A percentile compares a stretch with the other conserved stretches of the same genome.
Evolutionary conservation across 2,113 vertebrate genomes (phyloP).

Genomic region (Oceanites oceanicus): DNA sequence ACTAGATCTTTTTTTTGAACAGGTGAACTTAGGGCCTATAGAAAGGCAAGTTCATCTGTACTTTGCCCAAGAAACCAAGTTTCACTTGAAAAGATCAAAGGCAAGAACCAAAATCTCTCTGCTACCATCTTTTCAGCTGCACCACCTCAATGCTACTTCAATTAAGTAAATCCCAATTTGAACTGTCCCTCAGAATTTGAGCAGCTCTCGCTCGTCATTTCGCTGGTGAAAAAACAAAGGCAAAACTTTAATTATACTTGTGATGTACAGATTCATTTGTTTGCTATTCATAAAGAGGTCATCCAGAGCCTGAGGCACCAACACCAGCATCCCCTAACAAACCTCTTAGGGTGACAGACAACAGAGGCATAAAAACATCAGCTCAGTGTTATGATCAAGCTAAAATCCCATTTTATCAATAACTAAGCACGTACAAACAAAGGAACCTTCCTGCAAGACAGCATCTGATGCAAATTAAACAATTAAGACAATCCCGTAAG

Average conservation of each 20-base stretch:
- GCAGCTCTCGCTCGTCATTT: not conserved
- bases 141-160: not conserved
- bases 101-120: not conserved
- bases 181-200: not conserved
- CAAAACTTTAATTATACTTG: not conserved
- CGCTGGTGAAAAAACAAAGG: not conserved
- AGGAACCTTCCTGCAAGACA: not conserved
- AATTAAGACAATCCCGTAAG: accelerated
- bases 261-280: not conserved
- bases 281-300: not conserved
- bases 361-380: not conserved
- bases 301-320: not conserved
- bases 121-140: not conserved
- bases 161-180: not conserved
- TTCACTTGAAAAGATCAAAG: not conserved
- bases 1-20: not conserved
- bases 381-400: not conserved
- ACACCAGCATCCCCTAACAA: not conserved
- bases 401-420: not conserved
- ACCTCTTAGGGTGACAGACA: not conserved
- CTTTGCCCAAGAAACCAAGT: not conserved
- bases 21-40: not conserved
- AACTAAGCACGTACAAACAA: not conserved
- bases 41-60: not conserved
- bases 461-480: not conserved